phyloP scores from a whole-genome alignment of 2,888 invertebrate species.

The Thymelicus sylvestris region DNA sequence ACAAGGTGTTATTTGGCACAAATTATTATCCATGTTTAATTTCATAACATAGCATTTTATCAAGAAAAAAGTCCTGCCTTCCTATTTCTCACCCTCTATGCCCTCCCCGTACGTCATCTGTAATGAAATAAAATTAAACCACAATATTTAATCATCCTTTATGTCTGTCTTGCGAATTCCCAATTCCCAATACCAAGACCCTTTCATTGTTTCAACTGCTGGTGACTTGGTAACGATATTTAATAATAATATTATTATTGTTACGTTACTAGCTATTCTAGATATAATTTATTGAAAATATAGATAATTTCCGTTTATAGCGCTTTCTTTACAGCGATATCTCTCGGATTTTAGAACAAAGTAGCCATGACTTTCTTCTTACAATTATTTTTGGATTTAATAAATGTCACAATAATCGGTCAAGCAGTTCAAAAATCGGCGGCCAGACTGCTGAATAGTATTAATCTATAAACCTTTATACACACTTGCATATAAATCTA shows the following conservation, averaged over 20 bases:
- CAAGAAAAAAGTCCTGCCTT: background rate
- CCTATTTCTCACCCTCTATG: background rate
- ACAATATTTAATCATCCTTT: constrained; percentile 36
- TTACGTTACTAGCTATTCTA: no score
- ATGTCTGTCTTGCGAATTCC: constrained; percentile 33
- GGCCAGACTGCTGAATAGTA: no score
- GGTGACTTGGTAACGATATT: constrained; percentile 2
- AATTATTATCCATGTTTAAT: background rate
- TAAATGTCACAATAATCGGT: no score
- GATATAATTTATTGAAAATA: background rate
- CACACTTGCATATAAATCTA: no score
- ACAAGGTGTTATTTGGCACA: no score
- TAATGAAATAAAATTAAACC: constrained; percentile 36
- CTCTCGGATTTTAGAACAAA: no score
- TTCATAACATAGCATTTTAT: background rate
- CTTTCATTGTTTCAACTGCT: constrained; percentile 23
- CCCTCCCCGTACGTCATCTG: constrained; percentile 19
- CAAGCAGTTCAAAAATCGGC: no score
- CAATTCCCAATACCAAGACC: constrained; percentile 30
- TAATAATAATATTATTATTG: no score
- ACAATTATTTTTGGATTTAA: no score
- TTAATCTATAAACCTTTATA: no score
- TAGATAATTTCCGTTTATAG: background rate
- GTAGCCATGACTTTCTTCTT: no score
- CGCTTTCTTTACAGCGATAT: no score